These are phyloP conservation scores for Neodiprion fabricii DNA, from an alignment of 1,140 invertebrate genomes.

Conservation along the genomic window DNA sequence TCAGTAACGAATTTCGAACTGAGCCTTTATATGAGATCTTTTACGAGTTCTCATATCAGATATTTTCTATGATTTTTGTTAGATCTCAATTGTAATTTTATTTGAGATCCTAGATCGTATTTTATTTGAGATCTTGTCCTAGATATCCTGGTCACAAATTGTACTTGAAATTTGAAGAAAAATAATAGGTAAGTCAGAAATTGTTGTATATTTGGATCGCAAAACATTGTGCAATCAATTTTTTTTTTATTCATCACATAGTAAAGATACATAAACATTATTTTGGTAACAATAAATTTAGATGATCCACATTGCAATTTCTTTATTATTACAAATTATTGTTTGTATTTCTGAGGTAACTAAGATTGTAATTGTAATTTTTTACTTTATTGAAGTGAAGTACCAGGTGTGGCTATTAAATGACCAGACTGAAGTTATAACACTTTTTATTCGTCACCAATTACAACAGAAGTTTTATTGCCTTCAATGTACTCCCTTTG, in stretches of 20 bases:
- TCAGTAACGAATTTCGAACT: background rate
- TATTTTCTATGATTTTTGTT: background rate
- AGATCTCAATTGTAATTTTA: background rate
- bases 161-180: background rate
- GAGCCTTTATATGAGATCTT: background rate
- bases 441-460: too few relatives aligned
- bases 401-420: background rate
- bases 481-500: too few relatives aligned
- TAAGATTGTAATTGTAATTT: background rate
- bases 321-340: background rate
- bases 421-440: too few relatives aligned
- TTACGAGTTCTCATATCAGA: background rate
- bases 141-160: background rate
- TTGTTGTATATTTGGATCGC: background rate
- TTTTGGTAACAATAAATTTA: background rate
- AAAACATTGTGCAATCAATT: constrained; percentile 3
- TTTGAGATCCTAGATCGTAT: background rate
- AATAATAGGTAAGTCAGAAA: background rate
- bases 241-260: background rate
- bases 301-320: background rate
- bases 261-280: background rate
- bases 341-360: background rate
- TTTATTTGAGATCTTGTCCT: background rate
- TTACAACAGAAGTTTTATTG: too few relatives aligned
- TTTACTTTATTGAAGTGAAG: background rate